Evolutionary conservation across 2,113 vertebrate species (phyloP).

Genomic region (Canis aureus): DNA sequence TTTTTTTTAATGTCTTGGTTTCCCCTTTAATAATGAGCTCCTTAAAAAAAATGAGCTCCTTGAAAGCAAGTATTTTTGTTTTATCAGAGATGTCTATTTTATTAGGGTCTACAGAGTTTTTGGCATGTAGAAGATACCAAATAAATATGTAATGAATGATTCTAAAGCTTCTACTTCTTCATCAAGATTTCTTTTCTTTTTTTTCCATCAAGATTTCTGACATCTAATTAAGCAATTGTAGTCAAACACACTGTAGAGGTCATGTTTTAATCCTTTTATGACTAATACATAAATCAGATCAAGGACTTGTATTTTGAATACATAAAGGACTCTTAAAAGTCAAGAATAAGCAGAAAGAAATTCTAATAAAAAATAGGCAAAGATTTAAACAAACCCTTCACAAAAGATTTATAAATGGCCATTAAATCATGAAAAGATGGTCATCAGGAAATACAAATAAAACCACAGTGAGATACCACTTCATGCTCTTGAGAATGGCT

Average conservation of each 20-base stretch:
- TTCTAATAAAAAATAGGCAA: neutral
- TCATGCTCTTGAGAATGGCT: neutral
- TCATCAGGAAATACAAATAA: neutral
- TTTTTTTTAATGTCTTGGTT: neutral
- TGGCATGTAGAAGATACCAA: neutral
- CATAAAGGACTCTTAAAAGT: neutral
- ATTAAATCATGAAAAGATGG: neutral
- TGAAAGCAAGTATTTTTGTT: constrained; percentile 19
- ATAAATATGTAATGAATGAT: neutral
- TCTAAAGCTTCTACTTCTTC: neutral
- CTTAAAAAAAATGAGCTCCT: neutral
- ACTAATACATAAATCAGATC: neutral
- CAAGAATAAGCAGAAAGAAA: neutral
- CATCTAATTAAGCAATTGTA: neutral
- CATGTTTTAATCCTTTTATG: constrained; percentile 3
- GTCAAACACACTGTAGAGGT: neutral
- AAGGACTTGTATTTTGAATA: neutral
- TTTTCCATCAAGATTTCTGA: neutral
- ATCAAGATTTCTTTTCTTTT: neutral
- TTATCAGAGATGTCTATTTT: neutral
- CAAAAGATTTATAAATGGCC: neutral
- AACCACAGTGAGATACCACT: neutral
- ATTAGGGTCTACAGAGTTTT: neutral
- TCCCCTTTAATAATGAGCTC: neutral
- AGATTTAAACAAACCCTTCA: neutral